These are phyloP conservation scores for Ceratina calcarata DNA, from an alignment of 1,140 invertebrate genomes.

Conservation along the genomic window DNA sequence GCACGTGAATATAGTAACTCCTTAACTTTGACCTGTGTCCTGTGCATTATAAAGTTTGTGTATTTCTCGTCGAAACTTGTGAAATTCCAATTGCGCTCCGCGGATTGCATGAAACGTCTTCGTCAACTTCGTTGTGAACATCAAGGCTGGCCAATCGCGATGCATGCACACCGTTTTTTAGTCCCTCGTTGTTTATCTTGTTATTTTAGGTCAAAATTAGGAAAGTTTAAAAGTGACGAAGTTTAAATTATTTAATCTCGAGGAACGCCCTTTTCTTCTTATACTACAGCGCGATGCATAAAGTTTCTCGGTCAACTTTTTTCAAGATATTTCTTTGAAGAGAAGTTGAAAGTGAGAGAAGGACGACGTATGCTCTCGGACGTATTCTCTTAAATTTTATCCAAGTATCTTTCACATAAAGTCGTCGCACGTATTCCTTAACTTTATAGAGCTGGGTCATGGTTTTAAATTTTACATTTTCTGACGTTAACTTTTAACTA, in stretches of 20 bases:
- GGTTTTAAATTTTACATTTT: not conserved
- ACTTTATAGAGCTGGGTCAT: not conserved
- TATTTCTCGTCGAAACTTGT: too few relatives aligned
- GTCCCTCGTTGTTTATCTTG: not conserved
- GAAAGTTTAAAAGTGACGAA: not conserved
- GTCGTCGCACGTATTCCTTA: not conserved
- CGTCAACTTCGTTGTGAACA: not conserved
- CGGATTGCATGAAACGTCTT: not conserved
- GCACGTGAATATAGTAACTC: too few relatives aligned
- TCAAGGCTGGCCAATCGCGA: too few relatives aligned
- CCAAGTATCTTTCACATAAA: not conserved
- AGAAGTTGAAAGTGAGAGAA: not conserved
- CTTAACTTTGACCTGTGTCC: too few relatives aligned
- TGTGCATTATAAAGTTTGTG: too few relatives aligned
- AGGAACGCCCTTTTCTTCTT: not conserved
- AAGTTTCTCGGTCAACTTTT: not conserved
- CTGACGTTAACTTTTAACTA: not conserved
- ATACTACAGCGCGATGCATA: not conserved
- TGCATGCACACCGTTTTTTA: too few relatives aligned
- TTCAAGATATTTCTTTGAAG: not conserved
- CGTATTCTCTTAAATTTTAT: constrained; percentile 1
- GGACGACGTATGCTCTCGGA: not conserved
- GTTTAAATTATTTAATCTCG: constrained; percentile 15
- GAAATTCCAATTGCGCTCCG: too few relatives aligned
- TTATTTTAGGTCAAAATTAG: not conserved